Conservation (phyloP, 92 coral and sea anemone species). For the Bergia sp. region DNA sequence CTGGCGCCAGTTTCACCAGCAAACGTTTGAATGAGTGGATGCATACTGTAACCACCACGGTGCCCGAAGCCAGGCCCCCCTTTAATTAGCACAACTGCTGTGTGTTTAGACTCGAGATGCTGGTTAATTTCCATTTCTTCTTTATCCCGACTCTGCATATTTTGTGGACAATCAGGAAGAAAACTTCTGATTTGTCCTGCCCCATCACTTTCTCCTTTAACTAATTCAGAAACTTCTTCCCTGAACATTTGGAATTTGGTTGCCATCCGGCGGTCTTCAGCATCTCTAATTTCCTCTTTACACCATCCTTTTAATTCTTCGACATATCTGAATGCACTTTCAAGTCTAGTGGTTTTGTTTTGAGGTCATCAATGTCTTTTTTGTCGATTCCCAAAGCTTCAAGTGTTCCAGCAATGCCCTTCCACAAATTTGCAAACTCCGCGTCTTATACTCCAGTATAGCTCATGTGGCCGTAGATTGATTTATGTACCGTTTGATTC, state of each 20-base stretch:
- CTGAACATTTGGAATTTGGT: background rate
- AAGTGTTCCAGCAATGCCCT: background rate
- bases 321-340: background rate
- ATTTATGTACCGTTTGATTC: conserved; percentile 4
- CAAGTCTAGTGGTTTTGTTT: background rate
- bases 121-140: background rate
- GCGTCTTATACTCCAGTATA: background rate
- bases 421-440: background rate
- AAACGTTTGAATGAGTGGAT: background rate
- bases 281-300: background rate
- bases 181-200: background rate
- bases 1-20: background rate
- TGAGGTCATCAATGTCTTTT: background rate
- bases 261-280: too few relatives aligned
- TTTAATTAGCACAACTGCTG: background rate
- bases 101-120: background rate
- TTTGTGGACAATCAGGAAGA: conserved; percentile 7
- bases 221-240: background rate
- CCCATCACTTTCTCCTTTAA: background rate
- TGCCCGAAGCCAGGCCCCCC: background rate
- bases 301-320: background rate
- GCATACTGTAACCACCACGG: background rate
- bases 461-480: background rate
- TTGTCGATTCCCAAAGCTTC: background rate
- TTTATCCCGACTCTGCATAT: background rate